phyloP scores from a whole-genome alignment of 2,113 vertebrate genomes.

The Tylochromis polylepis region DNA sequence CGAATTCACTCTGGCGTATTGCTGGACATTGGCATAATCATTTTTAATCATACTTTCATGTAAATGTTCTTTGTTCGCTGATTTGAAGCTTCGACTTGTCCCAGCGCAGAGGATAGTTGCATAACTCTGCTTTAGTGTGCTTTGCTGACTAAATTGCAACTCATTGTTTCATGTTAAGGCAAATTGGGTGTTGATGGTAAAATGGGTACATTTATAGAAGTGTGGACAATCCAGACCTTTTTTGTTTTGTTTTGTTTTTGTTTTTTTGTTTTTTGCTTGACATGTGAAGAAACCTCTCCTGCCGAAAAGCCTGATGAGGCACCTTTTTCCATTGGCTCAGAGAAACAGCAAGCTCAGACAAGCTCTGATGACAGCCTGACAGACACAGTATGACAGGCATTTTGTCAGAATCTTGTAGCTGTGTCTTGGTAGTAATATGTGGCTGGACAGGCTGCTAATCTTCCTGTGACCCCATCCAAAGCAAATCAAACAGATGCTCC shows the following conservation, averaged over 20 bases:
- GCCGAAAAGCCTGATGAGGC: conserved; percentile 57
- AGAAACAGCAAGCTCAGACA: conserved; percentile 43
- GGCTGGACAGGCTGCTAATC: conserved; percentile 39
- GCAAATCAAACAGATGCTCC: conserved; percentile 23
- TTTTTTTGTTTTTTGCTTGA: conserved; percentile 36
- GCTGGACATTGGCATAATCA: conserved; percentile 33
- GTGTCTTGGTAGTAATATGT: conserved; percentile 26
- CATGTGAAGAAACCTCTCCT: conserved; percentile 8
- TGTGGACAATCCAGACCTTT: conserved; percentile 45
- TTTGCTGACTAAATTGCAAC: conserved; percentile 46
- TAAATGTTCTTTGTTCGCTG: conserved; percentile 32
- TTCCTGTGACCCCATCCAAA: conserved; percentile 9
- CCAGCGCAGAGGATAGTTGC: conserved; percentile 19
- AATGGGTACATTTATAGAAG: conserved; percentile 33
- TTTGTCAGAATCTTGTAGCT: conserved; percentile 28
- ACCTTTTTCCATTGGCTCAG: conserved; percentile 32
- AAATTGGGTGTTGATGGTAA: conserved; percentile 43
- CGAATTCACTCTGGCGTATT: conserved; percentile 17
- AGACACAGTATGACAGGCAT: conserved; percentile 4
- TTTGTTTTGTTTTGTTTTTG: background rate
- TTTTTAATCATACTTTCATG: conserved; percentile 47
- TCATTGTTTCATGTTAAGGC: conserved; percentile 44
- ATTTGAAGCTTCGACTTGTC: conserved; percentile 41
- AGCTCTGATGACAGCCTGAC: conserved; percentile 26
- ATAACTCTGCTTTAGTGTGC: conserved; percentile 33